Conservation (phyloP, 2,113 vertebrate species). For the Myodes glareolus region DNA sequence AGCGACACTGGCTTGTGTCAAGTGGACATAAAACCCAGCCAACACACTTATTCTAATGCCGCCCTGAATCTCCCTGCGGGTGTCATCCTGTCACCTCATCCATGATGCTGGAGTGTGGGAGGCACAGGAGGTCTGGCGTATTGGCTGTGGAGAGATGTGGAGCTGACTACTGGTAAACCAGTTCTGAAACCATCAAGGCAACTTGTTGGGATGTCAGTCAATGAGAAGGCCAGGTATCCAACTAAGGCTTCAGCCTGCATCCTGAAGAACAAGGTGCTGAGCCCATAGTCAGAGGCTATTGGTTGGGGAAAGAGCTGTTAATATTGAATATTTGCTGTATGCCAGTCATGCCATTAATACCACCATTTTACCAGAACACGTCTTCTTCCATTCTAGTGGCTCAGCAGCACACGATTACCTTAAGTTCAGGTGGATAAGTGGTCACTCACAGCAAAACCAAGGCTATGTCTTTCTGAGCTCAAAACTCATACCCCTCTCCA, state of each 20-base stretch:
- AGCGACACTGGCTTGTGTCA: neutral
- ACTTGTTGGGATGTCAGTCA: neutral
- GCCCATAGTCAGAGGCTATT: neutral
- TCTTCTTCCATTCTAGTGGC: neutral
- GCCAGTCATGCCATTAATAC: neutral
- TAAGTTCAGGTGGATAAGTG: neutral
- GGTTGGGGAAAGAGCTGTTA: neutral
- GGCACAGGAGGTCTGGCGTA: accelerated
- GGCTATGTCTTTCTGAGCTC: neutral
- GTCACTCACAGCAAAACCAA: neutral
- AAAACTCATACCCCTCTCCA: neutral
- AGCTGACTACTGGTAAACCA: neutral
- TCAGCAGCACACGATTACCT: neutral
- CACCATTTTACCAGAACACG: neutral
- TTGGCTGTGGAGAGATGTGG: neutral
- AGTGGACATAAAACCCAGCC: neutral
- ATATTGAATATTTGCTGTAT: neutral
- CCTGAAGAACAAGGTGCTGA: neutral
- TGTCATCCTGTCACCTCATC: neutral
- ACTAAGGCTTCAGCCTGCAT: neutral
- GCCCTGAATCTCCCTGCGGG: neutral
- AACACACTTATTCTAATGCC: neutral
- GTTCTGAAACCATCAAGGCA: neutral
- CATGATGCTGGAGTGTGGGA: neutral
- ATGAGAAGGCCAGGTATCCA: neutral